Evolutionary conservation across 2,113 vertebrate species (phyloP), one percentile per base, ranked within the genome.

Genomic region (Delphinus delphis): DNA sequence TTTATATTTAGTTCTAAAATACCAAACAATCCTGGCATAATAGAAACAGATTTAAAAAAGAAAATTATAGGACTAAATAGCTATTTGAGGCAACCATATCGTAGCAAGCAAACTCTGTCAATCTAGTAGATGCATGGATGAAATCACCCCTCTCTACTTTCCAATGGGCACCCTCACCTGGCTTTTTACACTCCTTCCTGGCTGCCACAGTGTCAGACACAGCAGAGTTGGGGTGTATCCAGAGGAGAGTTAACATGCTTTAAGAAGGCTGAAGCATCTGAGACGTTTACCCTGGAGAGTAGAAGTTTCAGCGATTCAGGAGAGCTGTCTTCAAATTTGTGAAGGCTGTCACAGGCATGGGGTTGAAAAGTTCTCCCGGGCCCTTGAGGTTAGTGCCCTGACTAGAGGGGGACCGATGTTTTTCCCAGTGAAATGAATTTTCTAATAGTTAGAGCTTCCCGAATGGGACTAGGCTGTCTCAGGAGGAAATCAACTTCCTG

Each of bases 161-260:
- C 26, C 4, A 13, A 0, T 3, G 17, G 0, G 6, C 38, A 10
- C 1, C 1, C 8, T 79, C 2, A 11, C n/a, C n/a, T 44, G 44
- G 21, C 31, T 21, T 5, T 11, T 17, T 11, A 13, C 1, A 0
- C 18, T 62, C 38, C 17, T 67, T 71, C 28, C 58, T 38, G 8
- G 13, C 7, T 65, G 13, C 44, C 44, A 9, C 60, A 28, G 9
- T 0, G 5, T 41, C 26, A 31, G 76, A 25, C 11, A n/a, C 3
- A 28, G 23, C 25, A 41, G 44, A 38, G 0, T 0, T 18, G 26
- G 2, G 3, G 1, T 26, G 4, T 21, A 3, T 1, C 9, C 26
- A 15, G 53, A 63, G 36, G 13, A 17, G 36, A 55, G 7, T 21
- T 5, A n/a, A 8, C 31, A 1, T 6, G n/a, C 20, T 63, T 1